Conservation (phyloP, 2,888 invertebrate genomes). For the Carpatolechia fugitivella region DNA sequence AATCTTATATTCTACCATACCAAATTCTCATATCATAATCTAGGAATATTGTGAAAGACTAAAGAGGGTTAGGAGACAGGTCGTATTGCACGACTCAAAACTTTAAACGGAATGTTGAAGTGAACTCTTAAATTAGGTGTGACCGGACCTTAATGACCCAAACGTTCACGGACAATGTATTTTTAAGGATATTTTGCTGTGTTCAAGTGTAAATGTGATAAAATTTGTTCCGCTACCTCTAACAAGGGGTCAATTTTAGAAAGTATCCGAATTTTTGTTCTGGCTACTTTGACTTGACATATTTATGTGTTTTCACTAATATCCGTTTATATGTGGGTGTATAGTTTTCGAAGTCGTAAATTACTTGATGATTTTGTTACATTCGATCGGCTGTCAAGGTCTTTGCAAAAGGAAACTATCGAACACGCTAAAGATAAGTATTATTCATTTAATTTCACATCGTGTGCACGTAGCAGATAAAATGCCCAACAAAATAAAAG, state of each 20-base stretch:
- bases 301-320: constrained; percentile 56
- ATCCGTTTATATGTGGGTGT: constrained; percentile 43
- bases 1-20: no score
- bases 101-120: constrained; percentile 24
- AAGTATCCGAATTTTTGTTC: constrained; percentile 48
- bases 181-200: constrained; percentile 63
- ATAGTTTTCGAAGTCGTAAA: constrained; percentile 37
- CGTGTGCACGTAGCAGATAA: no score
- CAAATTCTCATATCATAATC: no score
- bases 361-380: constrained; percentile 22
- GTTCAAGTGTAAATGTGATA: constrained; percentile 67
- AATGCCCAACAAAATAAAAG: neutral
- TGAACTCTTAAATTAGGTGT: constrained; percentile 59
- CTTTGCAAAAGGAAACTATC: no score
- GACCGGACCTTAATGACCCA: constrained; percentile 66
- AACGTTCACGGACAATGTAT: constrained; percentile 71
- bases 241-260: constrained; percentile 67
- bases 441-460: no score
- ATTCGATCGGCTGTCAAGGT: constrained; percentile 11
- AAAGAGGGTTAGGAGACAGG: no score
- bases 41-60: no score
- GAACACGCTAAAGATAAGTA: no score
- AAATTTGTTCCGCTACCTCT: constrained; percentile 61
- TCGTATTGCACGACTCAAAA: neutral
- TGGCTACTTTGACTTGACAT: constrained; percentile 53